Base-by-base conservation (phyloP, 2,113 vertebrate genomes). In the Oxyura jamaicensis region DNA sequence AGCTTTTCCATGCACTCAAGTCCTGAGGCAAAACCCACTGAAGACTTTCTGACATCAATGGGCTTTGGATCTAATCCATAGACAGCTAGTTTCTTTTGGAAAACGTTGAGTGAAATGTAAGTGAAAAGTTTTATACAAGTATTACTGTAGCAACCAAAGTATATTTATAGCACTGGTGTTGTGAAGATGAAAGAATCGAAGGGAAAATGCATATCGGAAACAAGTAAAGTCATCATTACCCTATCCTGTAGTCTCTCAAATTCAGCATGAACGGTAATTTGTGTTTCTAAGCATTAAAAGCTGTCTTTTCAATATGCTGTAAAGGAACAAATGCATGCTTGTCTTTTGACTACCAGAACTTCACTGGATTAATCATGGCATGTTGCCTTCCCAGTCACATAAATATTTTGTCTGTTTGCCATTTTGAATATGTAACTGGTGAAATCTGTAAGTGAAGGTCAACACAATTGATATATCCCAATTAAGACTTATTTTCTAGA, bases 1-100 rank as follows among this genome's bases (percentile, higher is more conserved):
- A 97, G 31, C 68, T 93, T 85, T 52, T 88, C 83, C 26, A 62
- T 65, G 73, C 42, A 33, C 62, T 90, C 41, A 91, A n/a, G 19
- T 94, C 88, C 92, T 81, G 75, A 96, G 91, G 83, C 84, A 88
- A 95, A 94, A 90, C 63, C 66, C 65, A 77, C 60, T 68, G 72
- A 95, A 88, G 76, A 68, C 22, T 86, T 91, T 85, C 74, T 86
- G 76, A 93, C 90, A 96, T 95, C 90, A 95, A 17, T 94, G 75
- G 53, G 28, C 46, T 90, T 96, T 92, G 81, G 36, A 92, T 92
- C 58, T 66, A 81, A 65, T 44, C 44, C 65, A 88, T n/a, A 90
- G 91, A 72, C 58, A 93, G 60, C 26, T 95, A 44, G 60, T 96
- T 95, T 91, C 85, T 87, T 75, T 94, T 87, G 84, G 17, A 95